A percentile compares a stretch with the other conserved stretches of the same genome.
phyloP scores from a whole-genome alignment of 1,140 invertebrate species.

The Mylabris phalerata region DNA sequence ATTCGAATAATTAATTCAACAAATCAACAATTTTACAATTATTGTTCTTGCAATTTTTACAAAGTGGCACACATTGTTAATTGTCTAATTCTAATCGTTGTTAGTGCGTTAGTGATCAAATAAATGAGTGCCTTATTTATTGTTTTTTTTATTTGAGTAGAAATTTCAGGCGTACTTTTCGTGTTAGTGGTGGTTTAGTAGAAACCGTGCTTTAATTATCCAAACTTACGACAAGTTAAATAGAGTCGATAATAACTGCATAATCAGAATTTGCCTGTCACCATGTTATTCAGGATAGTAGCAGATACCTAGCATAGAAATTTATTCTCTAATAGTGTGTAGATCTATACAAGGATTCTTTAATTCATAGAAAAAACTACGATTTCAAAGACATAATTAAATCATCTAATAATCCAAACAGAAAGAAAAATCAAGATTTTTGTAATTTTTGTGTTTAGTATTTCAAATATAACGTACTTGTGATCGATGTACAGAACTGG shows the following conservation, averaged over 20 bases:
- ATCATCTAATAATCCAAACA: conserved; percentile 3
- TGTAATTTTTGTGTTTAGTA: background rate
- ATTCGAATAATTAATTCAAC: no score
- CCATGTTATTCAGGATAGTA: conserved; percentile 30
- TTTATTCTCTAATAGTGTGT: background rate
- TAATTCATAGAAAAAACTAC: no score
- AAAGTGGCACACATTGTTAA: no score
- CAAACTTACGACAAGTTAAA: conserved; percentile 28
- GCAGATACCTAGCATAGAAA: conserved; percentile 23
- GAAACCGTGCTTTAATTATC: conserved; percentile 13
- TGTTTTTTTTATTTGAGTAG: no score
- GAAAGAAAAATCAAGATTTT: background rate
- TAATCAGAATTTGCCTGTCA: conserved; percentile 27
- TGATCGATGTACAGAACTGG: conserved; percentile 42
- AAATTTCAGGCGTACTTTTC: no score
- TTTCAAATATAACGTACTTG: conserved; percentile 27
- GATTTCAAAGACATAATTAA: background rate
- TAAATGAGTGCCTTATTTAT: background rate
- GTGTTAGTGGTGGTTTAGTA: background rate
- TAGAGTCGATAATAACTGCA: background rate
- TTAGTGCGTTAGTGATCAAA: conserved; percentile 7
- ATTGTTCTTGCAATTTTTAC: no score
- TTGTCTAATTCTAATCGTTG: background rate
- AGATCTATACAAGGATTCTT: no score
- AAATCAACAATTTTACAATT: no score